Conservation (phyloP, 2,113 vertebrate species). For the Acinonyx jubatus region DNA sequence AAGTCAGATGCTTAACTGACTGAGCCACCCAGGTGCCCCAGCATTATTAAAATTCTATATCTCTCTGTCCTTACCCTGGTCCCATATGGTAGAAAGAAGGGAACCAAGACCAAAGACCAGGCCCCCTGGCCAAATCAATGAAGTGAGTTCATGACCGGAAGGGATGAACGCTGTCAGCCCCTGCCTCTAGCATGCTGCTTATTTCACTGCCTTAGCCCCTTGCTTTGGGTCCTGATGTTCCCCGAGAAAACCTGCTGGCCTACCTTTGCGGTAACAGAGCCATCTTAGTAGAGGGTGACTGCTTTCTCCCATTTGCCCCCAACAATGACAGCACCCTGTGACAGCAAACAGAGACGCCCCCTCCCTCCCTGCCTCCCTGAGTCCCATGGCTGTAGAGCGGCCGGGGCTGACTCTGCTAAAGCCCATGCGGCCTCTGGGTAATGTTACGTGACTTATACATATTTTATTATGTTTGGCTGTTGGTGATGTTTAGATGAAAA, state of each 20-base stretch:
- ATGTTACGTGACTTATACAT: constrained; percentile 74
- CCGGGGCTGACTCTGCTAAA: constrained; percentile 14
- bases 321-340: neutral
- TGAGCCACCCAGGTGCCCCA: too few relatives aligned
- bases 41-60: neutral
- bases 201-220: neutral
- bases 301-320: neutral
- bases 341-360: neutral
- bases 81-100: neutral
- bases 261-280: neutral
- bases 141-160: neutral
- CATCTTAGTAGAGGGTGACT: neutral
- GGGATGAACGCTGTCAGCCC: neutral
- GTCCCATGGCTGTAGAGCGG: too few relatives aligned
- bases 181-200: neutral
- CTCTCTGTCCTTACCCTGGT: neutral
- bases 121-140: neutral
- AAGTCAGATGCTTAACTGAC: too few relatives aligned
- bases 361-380: neutral
- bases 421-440: constrained; percentile 62
- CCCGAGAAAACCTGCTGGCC: neutral
- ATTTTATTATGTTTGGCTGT: constrained; percentile 83
- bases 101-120: neutral
- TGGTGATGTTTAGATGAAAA: constrained; percentile 81
- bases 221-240: neutral